These are phyloP conservation scores for Gastracanthus pulcherrimus DNA, from an alignment of 2,888 invertebrate species.

Conservation along the genomic window DNA sequence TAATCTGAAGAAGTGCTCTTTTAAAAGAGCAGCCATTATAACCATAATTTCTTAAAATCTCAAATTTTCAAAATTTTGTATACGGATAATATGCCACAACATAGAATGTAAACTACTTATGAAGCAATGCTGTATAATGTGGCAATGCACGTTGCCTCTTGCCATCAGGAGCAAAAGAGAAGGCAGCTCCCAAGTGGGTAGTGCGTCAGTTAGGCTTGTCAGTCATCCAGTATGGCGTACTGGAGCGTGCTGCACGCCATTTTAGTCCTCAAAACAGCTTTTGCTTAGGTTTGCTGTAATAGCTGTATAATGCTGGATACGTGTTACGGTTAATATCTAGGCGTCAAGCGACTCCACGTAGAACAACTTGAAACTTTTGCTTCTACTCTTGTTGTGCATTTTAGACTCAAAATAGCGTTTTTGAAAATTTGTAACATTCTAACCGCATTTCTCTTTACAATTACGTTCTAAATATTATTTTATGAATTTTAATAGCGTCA, in stretches of 20 bases:
- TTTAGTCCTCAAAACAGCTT: constrained; percentile 12
- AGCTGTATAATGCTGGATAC: constrained; percentile 12
- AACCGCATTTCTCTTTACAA: no score
- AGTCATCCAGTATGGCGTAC: constrained; percentile 18
- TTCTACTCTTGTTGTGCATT: background rate
- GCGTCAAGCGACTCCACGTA: background rate
- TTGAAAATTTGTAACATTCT: no score
- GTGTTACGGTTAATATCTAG: constrained; percentile 7
- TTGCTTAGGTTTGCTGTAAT: constrained; percentile 10
- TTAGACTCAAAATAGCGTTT: background rate
- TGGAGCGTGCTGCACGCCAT: constrained; percentile 16
- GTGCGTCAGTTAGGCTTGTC: constrained; percentile 32
- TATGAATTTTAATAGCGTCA: no score
- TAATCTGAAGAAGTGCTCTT: no score
- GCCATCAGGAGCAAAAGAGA: background rate
- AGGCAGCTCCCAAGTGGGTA: constrained; percentile 21
- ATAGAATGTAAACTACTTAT: no score
- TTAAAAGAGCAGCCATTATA: no score
- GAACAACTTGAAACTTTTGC: background rate
- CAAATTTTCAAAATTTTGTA: no score
- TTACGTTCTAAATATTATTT: no score
- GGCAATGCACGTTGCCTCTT: background rate
- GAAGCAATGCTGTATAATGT: background rate
- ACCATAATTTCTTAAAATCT: no score
- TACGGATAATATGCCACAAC: no score